These are phyloP conservation scores for Oryzias woworae DNA, from an alignment of 2,113 vertebrate genomes.

Conservation along the genomic window DNA sequence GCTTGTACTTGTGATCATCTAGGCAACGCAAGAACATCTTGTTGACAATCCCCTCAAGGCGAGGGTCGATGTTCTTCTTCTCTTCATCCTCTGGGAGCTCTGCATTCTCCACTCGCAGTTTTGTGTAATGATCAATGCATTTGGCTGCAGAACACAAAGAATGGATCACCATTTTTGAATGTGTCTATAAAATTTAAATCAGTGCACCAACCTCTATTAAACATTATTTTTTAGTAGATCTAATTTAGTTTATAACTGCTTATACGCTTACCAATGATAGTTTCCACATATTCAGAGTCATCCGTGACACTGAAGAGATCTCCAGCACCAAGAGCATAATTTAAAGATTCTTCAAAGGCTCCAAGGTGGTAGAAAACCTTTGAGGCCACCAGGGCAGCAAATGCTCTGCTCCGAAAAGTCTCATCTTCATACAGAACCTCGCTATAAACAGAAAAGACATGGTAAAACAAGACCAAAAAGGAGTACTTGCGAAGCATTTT, in stretches of 20 bases:
- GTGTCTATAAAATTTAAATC: no score
- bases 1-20: slow-evolving; percentile 98
- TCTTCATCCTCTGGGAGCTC: slow-evolving; percentile 93
- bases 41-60: slow-evolving; percentile 96
- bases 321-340: slow-evolving; percentile 96
- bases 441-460: slow-evolving; percentile 67
- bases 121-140: slow-evolving; percentile 98
- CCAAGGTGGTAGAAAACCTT: slow-evolving; percentile 99
- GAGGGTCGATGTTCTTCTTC: slow-evolving; percentile 91
- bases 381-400: slow-evolving; percentile 96
- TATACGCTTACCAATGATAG: slow-evolving; percentile 90
- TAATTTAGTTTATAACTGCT: neutral
- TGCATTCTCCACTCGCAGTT: slow-evolving; percentile 94
- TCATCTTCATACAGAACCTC: slow-evolving; percentile 98
- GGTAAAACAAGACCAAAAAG: neutral
- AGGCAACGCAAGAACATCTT: slow-evolving; percentile 98
- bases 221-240: neutral
- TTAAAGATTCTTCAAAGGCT: slow-evolving; percentile 97
- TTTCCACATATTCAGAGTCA: slow-evolving; percentile 98
- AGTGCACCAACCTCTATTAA: neutral
- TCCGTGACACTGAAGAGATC: slow-evolving; percentile 99
- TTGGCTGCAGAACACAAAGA: slow-evolving; percentile 80
- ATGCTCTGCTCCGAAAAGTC: slow-evolving; percentile 92
- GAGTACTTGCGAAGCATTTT: neutral
- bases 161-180: neutral